A percentile compares a stretch with the other conserved stretches of the same genome.
phyloP scores from a whole-genome alignment of 2,113 vertebrate genomes.

The Sturnus vulgaris region DNA sequence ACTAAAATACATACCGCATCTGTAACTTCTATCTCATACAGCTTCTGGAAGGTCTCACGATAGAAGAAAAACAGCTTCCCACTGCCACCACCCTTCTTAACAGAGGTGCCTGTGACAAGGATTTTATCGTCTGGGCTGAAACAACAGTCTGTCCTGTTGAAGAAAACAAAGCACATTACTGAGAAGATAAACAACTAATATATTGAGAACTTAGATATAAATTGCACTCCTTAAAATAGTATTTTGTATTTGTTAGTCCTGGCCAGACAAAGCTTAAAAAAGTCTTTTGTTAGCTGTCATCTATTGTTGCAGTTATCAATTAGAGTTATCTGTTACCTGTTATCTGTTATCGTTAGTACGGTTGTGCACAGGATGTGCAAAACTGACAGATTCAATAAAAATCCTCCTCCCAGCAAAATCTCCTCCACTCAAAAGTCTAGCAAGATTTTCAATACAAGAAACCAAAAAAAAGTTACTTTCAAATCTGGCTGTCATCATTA shows the following conservation, averaged over 20 bases:
- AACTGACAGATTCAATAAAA: neutral
- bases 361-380: neutral
- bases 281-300: neutral
- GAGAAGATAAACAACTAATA: neutral
- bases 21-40: conserved; percentile 92
- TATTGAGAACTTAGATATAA: neutral
- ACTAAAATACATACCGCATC: conserved; percentile 81
- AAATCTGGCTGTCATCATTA: neutral
- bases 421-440: neutral
- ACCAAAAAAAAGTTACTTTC: neutral
- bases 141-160: conserved; percentile 91
- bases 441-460: neutral
- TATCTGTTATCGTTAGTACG: neutral
- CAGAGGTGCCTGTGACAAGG: conserved; percentile 89
- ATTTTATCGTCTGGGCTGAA: conserved; percentile 97
- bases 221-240: neutral
- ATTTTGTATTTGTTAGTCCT: neutral
- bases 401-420: neutral
- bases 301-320: neutral
- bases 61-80: conserved; percentile 92
- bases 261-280: neutral
- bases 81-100: conserved; percentile 86
- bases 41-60: conserved; percentile 81
- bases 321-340: neutral
- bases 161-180: neutral